Evolutionary conservation across 1,140 invertebrate species (phyloP).

Genomic region (Drosophila ironensis): DNA sequence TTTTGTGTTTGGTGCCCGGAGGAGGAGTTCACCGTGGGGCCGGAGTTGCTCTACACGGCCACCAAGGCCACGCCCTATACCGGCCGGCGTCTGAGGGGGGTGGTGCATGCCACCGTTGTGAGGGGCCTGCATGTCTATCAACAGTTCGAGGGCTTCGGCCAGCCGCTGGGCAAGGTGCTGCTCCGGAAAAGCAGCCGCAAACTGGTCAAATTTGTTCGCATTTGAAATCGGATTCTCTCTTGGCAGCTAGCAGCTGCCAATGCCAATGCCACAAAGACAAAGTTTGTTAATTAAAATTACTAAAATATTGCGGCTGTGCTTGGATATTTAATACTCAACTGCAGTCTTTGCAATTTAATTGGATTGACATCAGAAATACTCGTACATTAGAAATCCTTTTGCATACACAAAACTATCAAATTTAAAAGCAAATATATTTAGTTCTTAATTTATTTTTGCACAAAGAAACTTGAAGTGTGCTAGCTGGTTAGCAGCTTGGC

Average conservation of each 20-base stretch:
- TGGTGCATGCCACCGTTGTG: conserved; percentile 85
- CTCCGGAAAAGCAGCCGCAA: conserved; percentile 71
- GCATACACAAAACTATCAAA: too few species aligned
- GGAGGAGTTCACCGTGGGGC: conserved; percentile 83
- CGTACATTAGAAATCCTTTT: too few species aligned
- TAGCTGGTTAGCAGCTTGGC: too few species aligned
- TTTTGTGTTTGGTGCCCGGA: conserved; percentile 88
- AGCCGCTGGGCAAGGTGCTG: conserved; percentile 74
- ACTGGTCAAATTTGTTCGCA: conserved; percentile 74
- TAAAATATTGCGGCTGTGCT: conserved; percentile 16
- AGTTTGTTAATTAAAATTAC: conserved; percentile 64
- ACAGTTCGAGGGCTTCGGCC: conserved; percentile 72
- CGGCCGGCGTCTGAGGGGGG: conserved; percentile 83
- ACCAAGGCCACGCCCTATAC: conserved; percentile 86
- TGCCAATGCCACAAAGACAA: too few species aligned
- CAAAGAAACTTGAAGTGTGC: too few species aligned
- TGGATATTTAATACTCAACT: too few species aligned
- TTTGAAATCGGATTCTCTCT: conserved; percentile 32
- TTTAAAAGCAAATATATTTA: too few species aligned
- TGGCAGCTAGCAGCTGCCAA: too few species aligned
- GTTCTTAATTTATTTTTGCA: too few species aligned
- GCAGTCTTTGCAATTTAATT: too few species aligned
- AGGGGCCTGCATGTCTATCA: conserved; percentile 84
- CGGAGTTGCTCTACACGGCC: conserved; percentile 84
- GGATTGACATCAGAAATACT: too few species aligned